phyloP scores from a whole-genome alignment of 2,797 vertebrate species.

The Limnodromus scolopaceus region DNA sequence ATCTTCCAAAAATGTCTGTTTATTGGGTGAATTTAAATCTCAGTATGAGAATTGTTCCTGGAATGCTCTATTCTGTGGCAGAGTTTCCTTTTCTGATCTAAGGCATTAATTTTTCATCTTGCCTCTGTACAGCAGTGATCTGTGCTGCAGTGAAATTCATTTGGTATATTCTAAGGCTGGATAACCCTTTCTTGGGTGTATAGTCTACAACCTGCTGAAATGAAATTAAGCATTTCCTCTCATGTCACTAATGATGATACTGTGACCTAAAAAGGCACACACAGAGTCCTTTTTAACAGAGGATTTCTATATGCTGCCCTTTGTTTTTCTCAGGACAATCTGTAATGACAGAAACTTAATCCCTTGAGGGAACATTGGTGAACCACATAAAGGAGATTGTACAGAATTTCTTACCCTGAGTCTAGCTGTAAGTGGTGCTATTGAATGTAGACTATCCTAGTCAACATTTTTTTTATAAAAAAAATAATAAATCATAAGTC shows the following conservation, averaged over 20 bases:
- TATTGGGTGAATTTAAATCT: neutral
- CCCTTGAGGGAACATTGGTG: neutral
- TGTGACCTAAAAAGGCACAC: neutral
- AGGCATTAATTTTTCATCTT: slow-evolving; percentile 28
- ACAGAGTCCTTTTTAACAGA: neutral
- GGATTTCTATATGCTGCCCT: neutral
- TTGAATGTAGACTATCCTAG: neutral
- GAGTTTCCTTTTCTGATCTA: neutral
- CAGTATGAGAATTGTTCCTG: neutral
- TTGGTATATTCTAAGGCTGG: neutral
- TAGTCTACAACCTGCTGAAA: neutral
- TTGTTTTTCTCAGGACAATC: neutral
- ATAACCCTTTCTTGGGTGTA: neutral
- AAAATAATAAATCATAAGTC: rapidly evolving
- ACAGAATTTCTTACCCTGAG: neutral
- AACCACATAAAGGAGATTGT: neutral
- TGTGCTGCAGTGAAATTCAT: neutral
- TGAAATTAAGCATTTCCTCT: neutral
- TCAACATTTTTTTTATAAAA: neutral
- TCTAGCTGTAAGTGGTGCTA: neutral
- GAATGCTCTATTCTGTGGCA: neutral
- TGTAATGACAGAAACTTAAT: neutral
- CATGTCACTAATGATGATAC: neutral
- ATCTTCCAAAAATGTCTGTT: neutral
- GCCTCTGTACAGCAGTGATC: neutral